Base-by-base conservation (phyloP, 2,113 vertebrate species). In the Machaerirhynchus nigripectus region DNA sequence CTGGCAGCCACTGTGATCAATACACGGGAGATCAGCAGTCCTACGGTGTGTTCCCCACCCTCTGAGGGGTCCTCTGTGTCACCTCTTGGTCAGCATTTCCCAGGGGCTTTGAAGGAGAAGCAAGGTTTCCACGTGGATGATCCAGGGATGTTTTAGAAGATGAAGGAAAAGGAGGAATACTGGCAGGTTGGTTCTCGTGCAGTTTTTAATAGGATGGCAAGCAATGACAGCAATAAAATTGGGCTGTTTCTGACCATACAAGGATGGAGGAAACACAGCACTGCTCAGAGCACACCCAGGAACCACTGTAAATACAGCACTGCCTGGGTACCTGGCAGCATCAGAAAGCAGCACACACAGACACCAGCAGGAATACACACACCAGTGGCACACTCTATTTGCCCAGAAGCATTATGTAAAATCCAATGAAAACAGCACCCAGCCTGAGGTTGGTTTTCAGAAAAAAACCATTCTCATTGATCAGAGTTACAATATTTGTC, bases 11-110 rank as follows among this genome's bases (percentile, higher is more conserved):
- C 26, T 42, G 13, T 12, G 37, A 49, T 22, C 40, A 46, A 11
- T 1, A 15, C 7, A 4, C 1, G 22, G 88, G n/a, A 16, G n/a
- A 10, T 30, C 77, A 77, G 23, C 1, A 2, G 39, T 8, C 26
- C 47, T 8, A 8, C 0, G 2, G 23, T 28, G 10, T 21, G 15
- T 12, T 1, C 28, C 35, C 3, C 15, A 50, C 3, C 2, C 28
- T 70, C 47, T 33, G 15, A 79, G 33, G 26, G 1, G 5, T 14
- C 18, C n/a, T n/a, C 52, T 63, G 13, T 27, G 37, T 15, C 55
- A 67, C 35, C 46, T 71, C 65, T 15, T 28, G 37, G 18, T 18
- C 47, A 74, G 47, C 23, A 31, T 11, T 46, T 31, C 31, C 71
- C 55, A 63, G 39, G 23, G 75, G 21, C 33, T 61, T 20, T 5